Evolutionary conservation across 2,797 vertebrate genomes (phyloP), one percentile per base, ranked within the genome.

Genomic region (Heteromormyrus szaboi): DNA sequence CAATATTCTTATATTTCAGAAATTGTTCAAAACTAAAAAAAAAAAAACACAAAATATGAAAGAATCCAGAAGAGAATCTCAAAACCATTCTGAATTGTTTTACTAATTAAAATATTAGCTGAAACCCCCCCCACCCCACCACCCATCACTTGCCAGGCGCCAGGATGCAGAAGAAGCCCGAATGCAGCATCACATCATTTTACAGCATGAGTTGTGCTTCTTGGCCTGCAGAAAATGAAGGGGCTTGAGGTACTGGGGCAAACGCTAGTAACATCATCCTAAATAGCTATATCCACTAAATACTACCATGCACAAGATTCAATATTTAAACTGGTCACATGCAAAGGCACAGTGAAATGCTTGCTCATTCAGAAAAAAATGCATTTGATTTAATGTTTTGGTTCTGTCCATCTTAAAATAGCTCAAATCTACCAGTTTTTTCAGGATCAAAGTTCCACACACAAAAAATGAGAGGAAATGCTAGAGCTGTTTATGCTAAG

Each of bases 151-250:
- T 44, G 17, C 33, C 72, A 17, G 72, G 4, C 6, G 6, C 72
- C 72, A 9, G 37, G 37, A 37, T 37, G 37, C 37, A 37, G 53
- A 14, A 19, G 4, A n/a, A 6, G 37, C 56, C 22, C 0, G 29
- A 19, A 86, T 19, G 48, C 48, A 79, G 72, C 65, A 33, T 99
- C 97, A 99, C 98, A 99, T 99, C 94, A 99, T 93, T 89, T 96
- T 96, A 93, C 98, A 99, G 94, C 98, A 99, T 0, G 98, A 99
- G 93, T 99, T 99, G 94, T 99, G 98, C 94, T 99, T 98, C 92
- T 97, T 94, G 88, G 98, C 97, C 97, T 98, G 91, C 12, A n/a
- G 88, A 83, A 25, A 85, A 91, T 79, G 83, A n/a, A 19, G 3
- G 33, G 12, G 12, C 12, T 33, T 50, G n/a, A 46, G 41, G 19